Base-by-base conservation (phyloP, 2,888 invertebrate species). In the Lissonota sp. region DNA sequence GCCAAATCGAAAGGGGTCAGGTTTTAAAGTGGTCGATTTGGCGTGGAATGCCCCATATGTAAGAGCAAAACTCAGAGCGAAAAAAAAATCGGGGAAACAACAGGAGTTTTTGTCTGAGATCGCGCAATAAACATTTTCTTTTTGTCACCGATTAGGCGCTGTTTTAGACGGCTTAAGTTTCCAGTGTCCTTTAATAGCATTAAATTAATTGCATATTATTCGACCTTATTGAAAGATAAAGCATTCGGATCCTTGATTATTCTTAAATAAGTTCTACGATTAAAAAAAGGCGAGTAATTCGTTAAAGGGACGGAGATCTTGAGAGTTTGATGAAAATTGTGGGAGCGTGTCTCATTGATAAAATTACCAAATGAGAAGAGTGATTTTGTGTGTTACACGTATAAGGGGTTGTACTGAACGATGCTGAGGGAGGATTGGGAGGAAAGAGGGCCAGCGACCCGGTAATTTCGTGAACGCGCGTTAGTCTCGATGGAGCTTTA, bases 101-200 rank as follows among this genome's bases (percentile, higher is more conserved):
- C 82, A 26, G 26, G 82, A 79, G 80, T 84, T 86, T 86, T 87
- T 88, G 86, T 88, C 83, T 84, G 79, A 77, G 71, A 80, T 70
- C 49, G 85, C 62, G 87, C 87, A 88, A 88, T 84, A 82, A 79
- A 55, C 63, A 58, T 66, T 75, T 71, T 64, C 63, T 42, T 74
- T 71, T 26, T 44, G 58, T 70, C 37, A 70, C 37, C 64, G 67
- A 53, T 44, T 51, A 53, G 66, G 53, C 51, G 12, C 39, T n/a
- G 46, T 46, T 46, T n/a, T 2, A 2, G 26, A 1, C 26, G 26
- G 3, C 26, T 26, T 26, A 26, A 26, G 26, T 26, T 26, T 26
- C n/a, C n/a, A n/a, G n/a, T n/a, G n/a, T n/a, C n/a, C 26, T 26
- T 26, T 1, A 26, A 26, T 26, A 26, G 26, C 26, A 26, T 26